Evolutionary conservation across 2,113 vertebrate genomes (phyloP), one percentile per base, ranked within the genome.

Genomic region (Cyphomyrus discorhynchus): DNA sequence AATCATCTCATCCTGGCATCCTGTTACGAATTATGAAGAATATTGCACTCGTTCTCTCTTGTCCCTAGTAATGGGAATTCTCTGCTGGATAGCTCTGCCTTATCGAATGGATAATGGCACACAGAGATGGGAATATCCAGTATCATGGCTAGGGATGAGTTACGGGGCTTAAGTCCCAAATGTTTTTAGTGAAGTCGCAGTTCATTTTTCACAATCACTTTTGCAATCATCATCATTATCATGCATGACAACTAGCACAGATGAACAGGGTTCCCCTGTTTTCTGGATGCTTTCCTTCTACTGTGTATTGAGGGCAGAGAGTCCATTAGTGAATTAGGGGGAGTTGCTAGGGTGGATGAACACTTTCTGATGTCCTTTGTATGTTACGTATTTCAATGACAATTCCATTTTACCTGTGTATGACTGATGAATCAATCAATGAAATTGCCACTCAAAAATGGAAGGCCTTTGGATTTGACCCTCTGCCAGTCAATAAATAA

Each of bases 401-500:
- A 80, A 80, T 80, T 39, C 74, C 17, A 21, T 80, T 80, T 80
- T 80, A n/a, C 74, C 35, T 19, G 74, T 42, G 35, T 80, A 80
- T 80, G 74, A 49, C 24, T 49, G 47, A 86, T 49, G 83, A 86
- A 86, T 86, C 17, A 47, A n/a, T 49, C 83, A 86, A 49, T 86
- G 47, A 50, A 49, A 86, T 27, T 86, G 47, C 83, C 83, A 86
- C 45, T 80, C 74, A 49, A 86, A 86, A 49, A 86, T 86, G 47
- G 47, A 86, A 86, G 45, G 47, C 31, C 83, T 86, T 86, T 86
- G 46, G 21, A 86, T 27, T 6, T 47, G 83, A 86, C 47, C 83
- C 19, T 49, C 47, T 86, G 45, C n/a, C n/a, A 15, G 24, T 86
- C 83, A 47, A 50, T 80, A 80, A 80, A 80, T 80, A 80, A 80